phyloP scores from a whole-genome alignment of 2,888 invertebrate genomes.

The Ornithoptera alexandrae region DNA sequence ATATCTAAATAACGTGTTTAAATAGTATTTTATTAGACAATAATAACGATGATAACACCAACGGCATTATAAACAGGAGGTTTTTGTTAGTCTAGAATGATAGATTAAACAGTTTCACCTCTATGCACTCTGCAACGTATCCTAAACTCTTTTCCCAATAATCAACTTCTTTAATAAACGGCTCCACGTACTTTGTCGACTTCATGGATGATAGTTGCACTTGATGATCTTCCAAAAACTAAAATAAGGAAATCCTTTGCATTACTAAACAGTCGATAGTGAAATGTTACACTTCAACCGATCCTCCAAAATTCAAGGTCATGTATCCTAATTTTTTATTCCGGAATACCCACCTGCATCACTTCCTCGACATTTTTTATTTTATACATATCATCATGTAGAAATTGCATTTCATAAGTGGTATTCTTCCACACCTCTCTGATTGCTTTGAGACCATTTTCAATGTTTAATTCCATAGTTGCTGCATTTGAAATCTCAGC shows the following conservation, averaged over 20 bases:
- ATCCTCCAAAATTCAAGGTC: neutral
- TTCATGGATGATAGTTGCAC: conserved; percentile 92
- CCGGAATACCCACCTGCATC: conserved; percentile 74
- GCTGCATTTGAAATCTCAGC: conserved; percentile 92
- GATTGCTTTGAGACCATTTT: conserved; percentile 87
- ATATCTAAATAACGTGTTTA: conserved; percentile 56
- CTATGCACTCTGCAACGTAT: conserved; percentile 89
- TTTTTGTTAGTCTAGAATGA: neutral
- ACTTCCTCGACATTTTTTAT: conserved; percentile 90
- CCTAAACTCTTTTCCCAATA: conserved; percentile 92
- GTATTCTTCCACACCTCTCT: conserved; percentile 85
- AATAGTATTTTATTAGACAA: conserved; percentile 13
- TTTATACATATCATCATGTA: conserved; percentile 84
- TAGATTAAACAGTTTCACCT: conserved; percentile 61
- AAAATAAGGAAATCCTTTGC: conserved; percentile 18
- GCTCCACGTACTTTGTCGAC: conserved; percentile 91
- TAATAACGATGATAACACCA: neutral
- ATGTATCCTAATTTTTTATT: neutral
- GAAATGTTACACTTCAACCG: neutral
- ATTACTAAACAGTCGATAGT: neutral
- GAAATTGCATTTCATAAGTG: conserved; percentile 85
- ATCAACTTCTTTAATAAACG: conserved; percentile 90
- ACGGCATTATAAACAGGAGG: neutral
- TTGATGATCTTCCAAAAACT: conserved; percentile 90
- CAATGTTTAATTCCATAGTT: conserved; percentile 93